Conservation (phyloP, 2,797 vertebrate genomes). For the Chaenodraco wilsoni region DNA sequence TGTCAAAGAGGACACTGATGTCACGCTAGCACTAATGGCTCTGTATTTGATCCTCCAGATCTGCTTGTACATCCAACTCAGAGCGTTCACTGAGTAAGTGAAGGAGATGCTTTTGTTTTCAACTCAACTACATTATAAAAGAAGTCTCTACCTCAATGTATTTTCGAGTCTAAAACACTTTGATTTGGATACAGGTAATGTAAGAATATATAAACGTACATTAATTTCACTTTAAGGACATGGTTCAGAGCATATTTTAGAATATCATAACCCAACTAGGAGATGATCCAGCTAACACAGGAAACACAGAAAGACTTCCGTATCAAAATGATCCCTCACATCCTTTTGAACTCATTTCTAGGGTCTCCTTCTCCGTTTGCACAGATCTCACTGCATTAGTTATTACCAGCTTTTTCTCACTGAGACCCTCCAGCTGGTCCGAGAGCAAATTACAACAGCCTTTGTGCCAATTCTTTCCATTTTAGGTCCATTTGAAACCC, state of each 20-base stretch:
- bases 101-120: background rate
- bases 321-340: slow-evolving; percentile 5
- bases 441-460: slow-evolving; percentile 25
- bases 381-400: slow-evolving; percentile 47
- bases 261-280: slow-evolving; percentile 1
- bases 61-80: slow-evolving; percentile 1
- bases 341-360: slow-evolving; percentile 16
- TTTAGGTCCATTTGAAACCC: slow-evolving; percentile 42
- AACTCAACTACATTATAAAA: too few species aligned
- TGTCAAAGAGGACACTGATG: slow-evolving; percentile 67
- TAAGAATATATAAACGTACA: too few species aligned
- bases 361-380: slow-evolving; percentile 15
- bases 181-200: too few species aligned
- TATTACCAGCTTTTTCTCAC: slow-evolving; percentile 23
- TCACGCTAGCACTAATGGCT: slow-evolving; percentile 9
- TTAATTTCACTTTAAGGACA: background rate
- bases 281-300: background rate
- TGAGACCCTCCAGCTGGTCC: slow-evolving; percentile 58
- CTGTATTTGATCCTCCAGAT: slow-evolving; percentile 18
- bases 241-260: background rate
- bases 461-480: slow-evolving; percentile 39
- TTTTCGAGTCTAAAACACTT: too few species aligned
- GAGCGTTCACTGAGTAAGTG: background rate
- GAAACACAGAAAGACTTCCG: background rate
- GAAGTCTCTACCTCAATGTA: too few species aligned